These are phyloP conservation scores for Drosophila fulvimacula DNA, from an alignment of 2,888 invertebrate genomes.

Conservation along the genomic window DNA sequence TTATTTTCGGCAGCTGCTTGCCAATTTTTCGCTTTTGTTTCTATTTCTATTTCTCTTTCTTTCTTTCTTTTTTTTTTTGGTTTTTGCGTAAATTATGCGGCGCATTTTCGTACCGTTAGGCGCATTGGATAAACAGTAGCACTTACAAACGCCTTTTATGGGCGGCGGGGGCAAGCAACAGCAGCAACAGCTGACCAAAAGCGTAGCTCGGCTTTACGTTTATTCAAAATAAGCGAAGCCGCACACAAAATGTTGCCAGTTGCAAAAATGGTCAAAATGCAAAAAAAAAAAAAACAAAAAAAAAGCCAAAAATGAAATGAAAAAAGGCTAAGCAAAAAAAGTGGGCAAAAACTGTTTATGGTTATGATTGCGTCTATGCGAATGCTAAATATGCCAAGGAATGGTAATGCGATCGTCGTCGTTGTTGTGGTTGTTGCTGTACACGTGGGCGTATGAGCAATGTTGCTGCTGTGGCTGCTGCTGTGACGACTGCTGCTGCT, in stretches of 20 bases:
- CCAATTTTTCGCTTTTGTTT: constrained; percentile 19
- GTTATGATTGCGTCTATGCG: constrained; percentile 77
- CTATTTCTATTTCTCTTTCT: background rate
- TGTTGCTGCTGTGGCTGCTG: constrained; percentile 48
- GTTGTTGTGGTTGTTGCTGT: constrained; percentile 17
- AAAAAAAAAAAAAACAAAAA: constrained; percentile 10
- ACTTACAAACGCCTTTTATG: constrained; percentile 77
- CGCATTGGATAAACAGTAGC: constrained; percentile 71
- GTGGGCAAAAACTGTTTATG: constrained; percentile 67
- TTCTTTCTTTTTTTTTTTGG: constrained; percentile 1
- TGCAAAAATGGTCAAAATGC: constrained; percentile 32
- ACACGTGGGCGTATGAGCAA: constrained; percentile 74
- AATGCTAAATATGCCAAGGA: constrained; percentile 78
- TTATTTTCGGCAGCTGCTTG: constrained; percentile 50
- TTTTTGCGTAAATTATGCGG: constrained; percentile 78
- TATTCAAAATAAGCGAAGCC: constrained; percentile 48
- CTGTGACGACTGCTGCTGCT: constrained; percentile 67
- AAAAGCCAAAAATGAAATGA: constrained; percentile 16
- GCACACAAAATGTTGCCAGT: constrained; percentile 40
- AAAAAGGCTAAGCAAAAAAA: constrained; percentile 29
- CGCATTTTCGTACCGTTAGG: constrained; percentile 76
- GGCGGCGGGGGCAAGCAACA: constrained; percentile 31
- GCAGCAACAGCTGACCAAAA: constrained; percentile 57
- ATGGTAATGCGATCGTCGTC: constrained; percentile 64
- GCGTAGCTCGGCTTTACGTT: constrained; percentile 54